Base-by-base conservation (phyloP, 2,797 vertebrate genomes). In the Eulemur coronatus region DNA sequence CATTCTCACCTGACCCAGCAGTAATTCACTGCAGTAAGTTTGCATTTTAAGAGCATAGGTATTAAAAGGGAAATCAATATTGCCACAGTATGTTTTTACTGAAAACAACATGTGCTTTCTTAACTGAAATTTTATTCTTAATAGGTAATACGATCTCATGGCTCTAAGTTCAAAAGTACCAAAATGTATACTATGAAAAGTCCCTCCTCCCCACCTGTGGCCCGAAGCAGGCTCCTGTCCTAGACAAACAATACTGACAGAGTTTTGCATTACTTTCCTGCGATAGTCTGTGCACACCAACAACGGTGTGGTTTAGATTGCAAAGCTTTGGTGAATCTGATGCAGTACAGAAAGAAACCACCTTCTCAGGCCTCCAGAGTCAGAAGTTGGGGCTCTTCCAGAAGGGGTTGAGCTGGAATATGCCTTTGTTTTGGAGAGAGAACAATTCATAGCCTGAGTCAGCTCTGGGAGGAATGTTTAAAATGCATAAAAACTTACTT, bases 401-500 rank as follows among this genome's bases (percentile, higher is more conserved):
- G 26, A 72, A 91, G 43, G 6, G 13, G 43, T 24, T 50, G 73
- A 70, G 63, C 43, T 35, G 63, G 73, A 55, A 63, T 84, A 18
- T 35, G 30, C 20, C 59, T 88, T 89, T 67, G 89, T 41, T 87
- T 91, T 86, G 73, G 43, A 91, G 82, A 75, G 35, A 52, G 46
- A 93, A 46, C 6, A 43, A 1, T 67, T 35, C 87, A 43, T 38
- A 75, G 35, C 11, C 15, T 13, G 43, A 72, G n/a, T 79, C 57
- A 55, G 50, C 24, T 70, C 72, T 69, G 65, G 24, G 11, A 28
- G 57, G 46, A 61, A 57, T 61, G 38, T 33, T 84, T 89, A 73
- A 70, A 94, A 93, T 46, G 79, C 26, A 63, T 50, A 6, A 50
- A 65, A 61, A 78, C 43, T 84, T 96, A 69, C 38, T 84, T 96